Evolutionary conservation across 2,113 vertebrate genomes (phyloP).

Genomic region (Ptilorrhoa leucosticta): DNA sequence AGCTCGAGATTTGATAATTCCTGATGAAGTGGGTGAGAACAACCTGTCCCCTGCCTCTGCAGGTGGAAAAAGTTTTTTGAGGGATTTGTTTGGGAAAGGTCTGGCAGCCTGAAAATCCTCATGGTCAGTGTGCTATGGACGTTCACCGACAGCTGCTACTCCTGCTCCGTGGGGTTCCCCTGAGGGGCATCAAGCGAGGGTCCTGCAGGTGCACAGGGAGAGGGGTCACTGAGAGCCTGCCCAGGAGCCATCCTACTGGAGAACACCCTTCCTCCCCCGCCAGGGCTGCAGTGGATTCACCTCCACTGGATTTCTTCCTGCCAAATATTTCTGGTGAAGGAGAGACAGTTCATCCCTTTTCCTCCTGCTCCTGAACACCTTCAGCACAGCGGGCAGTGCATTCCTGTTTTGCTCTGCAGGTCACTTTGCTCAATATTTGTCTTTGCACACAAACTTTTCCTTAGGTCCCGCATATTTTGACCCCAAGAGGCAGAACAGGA

Average conservation of each 20-base stretch:
- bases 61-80: neutral
- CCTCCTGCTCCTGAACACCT: neutral
- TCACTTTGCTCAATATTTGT: neutral
- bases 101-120: neutral
- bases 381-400: neutral
- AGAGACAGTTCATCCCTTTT: neutral
- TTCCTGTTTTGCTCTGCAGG: neutral
- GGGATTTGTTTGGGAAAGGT: neutral
- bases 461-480: neutral
- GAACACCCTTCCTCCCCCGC: neutral
- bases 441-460: neutral
- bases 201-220: neutral
- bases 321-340: neutral
- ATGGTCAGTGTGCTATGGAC: accelerated
- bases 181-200: neutral
- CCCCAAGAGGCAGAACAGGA: neutral
- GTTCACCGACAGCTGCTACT: neutral
- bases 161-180: too few species aligned
- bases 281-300: neutral
- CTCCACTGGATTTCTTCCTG: neutral
- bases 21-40: neutral
- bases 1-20: neutral
- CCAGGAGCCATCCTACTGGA: neutral
- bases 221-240: neutral
- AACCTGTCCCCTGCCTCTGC: neutral